Evolutionary conservation across 2,113 vertebrate genomes (phyloP).

Genomic region (Embiotoca jacksoni): DNA sequence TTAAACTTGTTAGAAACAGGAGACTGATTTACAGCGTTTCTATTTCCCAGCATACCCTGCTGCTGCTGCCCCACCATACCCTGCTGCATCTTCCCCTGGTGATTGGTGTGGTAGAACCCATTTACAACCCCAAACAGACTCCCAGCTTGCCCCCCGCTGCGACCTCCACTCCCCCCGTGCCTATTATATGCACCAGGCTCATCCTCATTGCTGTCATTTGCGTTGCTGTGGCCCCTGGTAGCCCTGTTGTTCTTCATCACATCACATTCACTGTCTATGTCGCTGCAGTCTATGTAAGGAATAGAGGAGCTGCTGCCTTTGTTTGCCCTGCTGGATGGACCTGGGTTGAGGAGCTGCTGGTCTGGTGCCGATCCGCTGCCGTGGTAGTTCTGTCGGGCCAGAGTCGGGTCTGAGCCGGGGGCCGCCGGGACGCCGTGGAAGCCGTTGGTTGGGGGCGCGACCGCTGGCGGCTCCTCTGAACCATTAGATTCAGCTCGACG

Average conservation of each 20-base stretch:
- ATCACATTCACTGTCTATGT: slow-evolving; percentile 96
- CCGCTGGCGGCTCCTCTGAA: slow-evolving; percentile 71
- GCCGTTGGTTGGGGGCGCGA: slow-evolving; percentile 72
- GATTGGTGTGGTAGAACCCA: slow-evolving; percentile 84
- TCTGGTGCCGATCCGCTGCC: slow-evolving; percentile 69
- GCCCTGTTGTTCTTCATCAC: slow-evolving; percentile 69
- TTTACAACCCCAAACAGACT: slow-evolving; percentile 73
- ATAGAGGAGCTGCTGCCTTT: slow-evolving; percentile 95
- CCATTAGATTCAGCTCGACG: slow-evolving; percentile 72
- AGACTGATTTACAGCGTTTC: slow-evolving; percentile 81
- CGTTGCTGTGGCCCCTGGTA: slow-evolving; percentile 74
- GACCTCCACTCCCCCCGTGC: slow-evolving; percentile 27
- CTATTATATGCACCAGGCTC: slow-evolving; percentile 79
- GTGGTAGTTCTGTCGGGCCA: slow-evolving; percentile 63
- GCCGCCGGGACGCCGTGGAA: slow-evolving; percentile 73
- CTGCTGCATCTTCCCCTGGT: slow-evolving; percentile 77
- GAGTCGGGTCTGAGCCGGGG: slow-evolving; percentile 61
- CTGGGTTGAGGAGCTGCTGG: slow-evolving; percentile 90
- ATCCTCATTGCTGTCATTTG: slow-evolving; percentile 91
- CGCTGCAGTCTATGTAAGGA: slow-evolving; percentile 98
- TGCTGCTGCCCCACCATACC: slow-evolving; percentile 64
- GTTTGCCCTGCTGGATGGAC: slow-evolving; percentile 95
- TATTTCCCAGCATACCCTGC: slow-evolving; percentile 75
- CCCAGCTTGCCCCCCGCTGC: slow-evolving; percentile 47
- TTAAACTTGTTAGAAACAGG: slow-evolving; percentile 78